Evolutionary conservation across 2,888 invertebrate genomes (phyloP), one percentile per base, ranked within the genome.

Genomic region (Acanthococcus lagerstroemiae): DNA sequence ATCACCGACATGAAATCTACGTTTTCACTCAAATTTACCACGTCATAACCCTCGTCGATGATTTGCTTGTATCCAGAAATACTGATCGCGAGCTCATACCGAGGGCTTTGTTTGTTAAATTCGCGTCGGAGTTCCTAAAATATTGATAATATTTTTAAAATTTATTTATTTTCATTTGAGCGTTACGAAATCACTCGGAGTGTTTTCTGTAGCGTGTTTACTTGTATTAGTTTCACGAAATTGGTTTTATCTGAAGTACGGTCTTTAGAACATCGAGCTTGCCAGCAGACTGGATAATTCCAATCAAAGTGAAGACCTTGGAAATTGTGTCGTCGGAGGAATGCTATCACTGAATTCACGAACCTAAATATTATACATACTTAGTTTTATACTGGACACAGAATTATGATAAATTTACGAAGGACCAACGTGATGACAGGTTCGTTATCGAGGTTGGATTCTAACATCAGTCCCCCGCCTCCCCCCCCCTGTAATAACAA

Each of bases 221-320:
- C 88, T 76, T 84, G 81, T 17, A 90, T 77, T 19, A 93, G 79
- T 74, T 84, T 86, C 0, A 86, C 85, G 70, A 87, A 88, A 73
- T 90, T 90, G 0, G 84, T 81, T 72, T 83, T 87, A 73, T 93
- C 93, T 21, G 84, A 83, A 0, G 81, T 80, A 0, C 89, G 86
- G 0, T 92, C 92, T 72, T 85, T 86, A 50, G 84, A 83, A 74
- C 92, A 93, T 74, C 91, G 86, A 71, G 90, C 90, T 74, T 93
- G 92, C 91, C 92, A 92, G 73, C 92, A 93, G 68, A 87, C 87
- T 0, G 95, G 95, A 74, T 95, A 95, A 74, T 93, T 92, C 95
- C 95, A 95, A 73, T 95, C 95, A 24, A 95, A 75, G 72, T 94
- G 93, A 0, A 95, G 77, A 4, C 95, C 95, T 69, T 86, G 83